These are phyloP conservation scores for Caenorhabditis sp. DNA, from an alignment of 2,888 invertebrate species.

Conservation along the genomic window DNA sequence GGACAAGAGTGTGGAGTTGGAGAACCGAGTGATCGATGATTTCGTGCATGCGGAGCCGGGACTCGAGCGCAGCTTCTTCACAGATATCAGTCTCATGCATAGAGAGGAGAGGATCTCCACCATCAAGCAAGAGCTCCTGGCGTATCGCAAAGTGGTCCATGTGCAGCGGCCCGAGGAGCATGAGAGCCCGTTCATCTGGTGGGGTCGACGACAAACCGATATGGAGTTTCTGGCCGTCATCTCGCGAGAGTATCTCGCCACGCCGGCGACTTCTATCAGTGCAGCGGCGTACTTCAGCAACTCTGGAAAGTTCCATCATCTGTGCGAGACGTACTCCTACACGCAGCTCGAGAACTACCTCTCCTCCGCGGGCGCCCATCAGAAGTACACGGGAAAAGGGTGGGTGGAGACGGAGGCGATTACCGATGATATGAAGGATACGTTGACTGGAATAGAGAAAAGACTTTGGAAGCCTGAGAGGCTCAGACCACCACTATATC, in stretches of 20 bases:
- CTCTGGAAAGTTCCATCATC: constrained; percentile 40
- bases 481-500: neutral
- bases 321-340: neutral
- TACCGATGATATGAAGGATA: neutral
- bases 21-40: constrained; percentile 6
- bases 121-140: constrained; percentile 5
- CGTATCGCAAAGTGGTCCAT: constrained; percentile 15
- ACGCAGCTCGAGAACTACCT: constrained; percentile 25
- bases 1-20: neutral
- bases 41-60: neutral
- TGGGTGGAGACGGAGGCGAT: neutral
- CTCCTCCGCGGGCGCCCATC: constrained; percentile 14
- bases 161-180: constrained; percentile 15
- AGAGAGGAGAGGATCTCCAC: neutral
- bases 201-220: constrained; percentile 20
- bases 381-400: constrained; percentile 34
- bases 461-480: constrained; percentile 13
- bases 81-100: neutral
- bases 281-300: constrained; percentile 20
- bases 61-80: neutral
- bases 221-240: constrained; percentile 18
- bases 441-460: neutral
- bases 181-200: constrained; percentile 32
- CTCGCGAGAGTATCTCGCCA: constrained; percentile 45
- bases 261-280: constrained; percentile 49